Conservation (phyloP, 2,113 vertebrate species). For the Halichoerus grypus region DNA sequence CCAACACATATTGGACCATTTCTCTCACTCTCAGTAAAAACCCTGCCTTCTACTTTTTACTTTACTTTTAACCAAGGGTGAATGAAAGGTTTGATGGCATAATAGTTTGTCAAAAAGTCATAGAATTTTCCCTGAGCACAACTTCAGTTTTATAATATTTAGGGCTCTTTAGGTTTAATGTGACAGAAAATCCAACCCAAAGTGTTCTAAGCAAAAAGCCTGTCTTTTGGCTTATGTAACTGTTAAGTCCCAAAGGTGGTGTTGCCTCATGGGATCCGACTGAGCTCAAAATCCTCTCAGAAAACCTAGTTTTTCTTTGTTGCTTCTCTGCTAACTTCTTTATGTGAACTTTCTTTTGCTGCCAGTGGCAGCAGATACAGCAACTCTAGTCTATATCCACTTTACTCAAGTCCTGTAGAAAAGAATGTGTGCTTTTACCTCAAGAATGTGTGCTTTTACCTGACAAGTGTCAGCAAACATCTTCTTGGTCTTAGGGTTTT, state of each 20-base stretch:
- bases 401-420: not conserved
- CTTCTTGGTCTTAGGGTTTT: not conserved
- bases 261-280: not conserved
- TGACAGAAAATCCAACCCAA: slow-evolving; percentile 11
- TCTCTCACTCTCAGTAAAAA: not conserved
- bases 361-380: not conserved
- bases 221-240: not conserved
- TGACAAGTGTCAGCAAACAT: not conserved
- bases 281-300: not conserved
- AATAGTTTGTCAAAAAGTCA: slow-evolving; percentile 9
- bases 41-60: not conserved
- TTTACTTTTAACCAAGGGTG: not conserved
- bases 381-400: not conserved
- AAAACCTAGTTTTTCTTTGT: not conserved
- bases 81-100: slow-evolving; percentile 3
- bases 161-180: not conserved
- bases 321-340: not conserved
- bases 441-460: not conserved
- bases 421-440: slow-evolving; percentile 3
- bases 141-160: not conserved
- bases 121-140: not conserved
- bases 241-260: not conserved
- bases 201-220: not conserved
- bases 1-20: not conserved
- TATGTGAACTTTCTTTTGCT: not conserved